These are phyloP conservation scores for Uloborus diversus DNA, from an alignment of 1,140 invertebrate genomes.

Conservation along the genomic window DNA sequence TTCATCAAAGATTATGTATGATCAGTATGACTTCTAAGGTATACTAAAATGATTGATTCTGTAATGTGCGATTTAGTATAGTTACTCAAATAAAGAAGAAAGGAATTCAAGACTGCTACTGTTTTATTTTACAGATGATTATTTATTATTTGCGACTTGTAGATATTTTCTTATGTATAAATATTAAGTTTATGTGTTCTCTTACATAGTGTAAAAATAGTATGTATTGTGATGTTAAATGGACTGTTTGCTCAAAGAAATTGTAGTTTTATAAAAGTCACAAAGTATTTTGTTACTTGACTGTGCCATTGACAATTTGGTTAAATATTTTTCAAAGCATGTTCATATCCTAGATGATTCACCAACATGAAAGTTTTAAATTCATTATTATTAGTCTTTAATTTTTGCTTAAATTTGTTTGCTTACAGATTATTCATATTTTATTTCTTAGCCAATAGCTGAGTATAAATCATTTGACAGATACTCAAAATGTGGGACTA, in stretches of 20 bases:
- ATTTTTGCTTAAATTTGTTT: too few species aligned
- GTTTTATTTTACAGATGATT: constrained; percentile 3
- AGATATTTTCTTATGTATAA: constrained; percentile 29
- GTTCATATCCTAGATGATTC: constrained; percentile 26
- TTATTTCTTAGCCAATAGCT: too few species aligned
- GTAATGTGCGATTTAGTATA: too few species aligned
- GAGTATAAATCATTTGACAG: too few species aligned
- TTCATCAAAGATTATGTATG: too few species aligned
- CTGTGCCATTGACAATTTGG: constrained; percentile 46
- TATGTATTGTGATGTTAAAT: constrained; percentile 42
- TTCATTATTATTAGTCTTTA: too few species aligned
- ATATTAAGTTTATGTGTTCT: constrained; percentile 24
- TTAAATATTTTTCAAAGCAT: constrained; percentile 6
- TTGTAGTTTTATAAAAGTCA: constrained; percentile 57
- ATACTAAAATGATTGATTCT: too few species aligned
- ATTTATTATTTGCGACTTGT: constrained; percentile 35
- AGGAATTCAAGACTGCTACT: constrained; percentile 1
- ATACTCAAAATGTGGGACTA: too few species aligned
- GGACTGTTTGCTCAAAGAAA: constrained; percentile 56
- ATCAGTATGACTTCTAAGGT: too few species aligned
- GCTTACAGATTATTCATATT: not conserved
- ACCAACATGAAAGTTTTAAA: not conserved
- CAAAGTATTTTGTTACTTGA: constrained; percentile 56
- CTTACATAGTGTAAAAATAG: constrained; percentile 34
- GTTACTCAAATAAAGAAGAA: constrained; percentile 11